Evolutionary conservation across 2,888 invertebrate genomes (phyloP), one percentile per base, ranked within the genome.

Genomic region (Lottia gigantea): DNA sequence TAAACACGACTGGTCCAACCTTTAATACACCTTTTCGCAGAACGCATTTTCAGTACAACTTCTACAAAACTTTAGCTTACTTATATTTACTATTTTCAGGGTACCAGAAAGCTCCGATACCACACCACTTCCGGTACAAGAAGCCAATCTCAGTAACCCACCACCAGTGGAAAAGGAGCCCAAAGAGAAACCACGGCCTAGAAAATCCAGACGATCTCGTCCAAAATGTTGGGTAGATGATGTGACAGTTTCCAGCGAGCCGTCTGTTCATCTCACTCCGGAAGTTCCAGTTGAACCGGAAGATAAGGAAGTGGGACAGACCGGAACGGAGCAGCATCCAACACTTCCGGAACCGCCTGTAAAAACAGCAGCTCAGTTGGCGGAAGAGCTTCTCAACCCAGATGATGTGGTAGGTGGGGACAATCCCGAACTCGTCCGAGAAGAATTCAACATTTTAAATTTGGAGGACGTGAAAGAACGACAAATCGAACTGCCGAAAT

Each of bases 141-240:
- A 40, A 6, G 40, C 40, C 1, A 8, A 4, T 40, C 6, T 11
- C 11, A 40, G 31, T 6, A 31, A 40, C 6, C 40, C 40, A 40
- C 6, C 40, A 40, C 40, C 40, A 40, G 7, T 40, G 40, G 11
- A 6, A 40, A 19, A 55, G 23, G 14, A n/a, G 23, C 55, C 23
- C 19, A 23, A 23, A 3, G 19, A 55, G 14, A 11, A 19, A 2
- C 15, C 19, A 15, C 23, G 8, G 23, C 19, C 55, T 8, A 19
- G 12, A 23, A 55, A 23, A 19, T 23, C 19, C 19, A 55, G 23
- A 23, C 19, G 23, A 6, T 6, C 75, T 25, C 80, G 79, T 16
- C 80, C 82, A 1, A 75, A 78, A 62, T 82, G 82, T 68, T 83
- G 83, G 83, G 82, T 83, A 11, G 83, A 83, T 71, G 80, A 81